phyloP scores from a whole-genome alignment of 2,797 vertebrate genomes.

The Vireo griseus region DNA sequence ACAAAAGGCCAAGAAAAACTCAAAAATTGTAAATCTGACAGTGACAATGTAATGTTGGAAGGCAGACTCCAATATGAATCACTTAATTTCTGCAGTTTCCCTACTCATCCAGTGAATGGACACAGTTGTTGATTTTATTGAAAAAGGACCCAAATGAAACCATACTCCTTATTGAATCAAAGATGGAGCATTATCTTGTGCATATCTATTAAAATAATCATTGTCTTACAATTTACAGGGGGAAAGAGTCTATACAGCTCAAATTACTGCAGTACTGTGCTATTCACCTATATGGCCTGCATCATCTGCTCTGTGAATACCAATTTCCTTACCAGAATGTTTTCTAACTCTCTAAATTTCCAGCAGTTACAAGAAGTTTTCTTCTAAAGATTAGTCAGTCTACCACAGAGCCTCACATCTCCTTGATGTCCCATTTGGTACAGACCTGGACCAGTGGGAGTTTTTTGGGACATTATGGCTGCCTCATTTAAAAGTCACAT shows the following conservation, averaged over 20 bases:
- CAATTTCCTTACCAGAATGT: not conserved
- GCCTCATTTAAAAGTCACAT: not conserved
- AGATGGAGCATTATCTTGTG: not conserved
- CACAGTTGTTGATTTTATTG: not conserved
- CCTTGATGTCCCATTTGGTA: not conserved
- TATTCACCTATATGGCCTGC: not conserved
- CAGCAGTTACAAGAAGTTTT: not conserved
- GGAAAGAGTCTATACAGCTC: not conserved
- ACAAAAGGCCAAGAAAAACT: not conserved
- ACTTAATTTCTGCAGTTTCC: not conserved
- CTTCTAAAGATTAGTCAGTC: not conserved
- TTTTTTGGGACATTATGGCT: not conserved
- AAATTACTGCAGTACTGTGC: not conserved
- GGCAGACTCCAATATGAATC: not conserved
- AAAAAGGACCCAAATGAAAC: not conserved
- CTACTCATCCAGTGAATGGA: not conserved
- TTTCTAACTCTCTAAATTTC: not conserved
- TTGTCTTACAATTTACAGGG: not conserved
- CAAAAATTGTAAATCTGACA: not conserved
- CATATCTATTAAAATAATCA: not conserved
- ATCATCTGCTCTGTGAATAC: not conserved
- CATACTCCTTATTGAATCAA: not conserved
- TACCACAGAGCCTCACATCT: not conserved
- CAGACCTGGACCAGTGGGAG: not conserved
- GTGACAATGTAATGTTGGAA: not conserved